Base-by-base conservation (phyloP, 2,113 vertebrate species). In the Dasyprocta punctata region DNA sequence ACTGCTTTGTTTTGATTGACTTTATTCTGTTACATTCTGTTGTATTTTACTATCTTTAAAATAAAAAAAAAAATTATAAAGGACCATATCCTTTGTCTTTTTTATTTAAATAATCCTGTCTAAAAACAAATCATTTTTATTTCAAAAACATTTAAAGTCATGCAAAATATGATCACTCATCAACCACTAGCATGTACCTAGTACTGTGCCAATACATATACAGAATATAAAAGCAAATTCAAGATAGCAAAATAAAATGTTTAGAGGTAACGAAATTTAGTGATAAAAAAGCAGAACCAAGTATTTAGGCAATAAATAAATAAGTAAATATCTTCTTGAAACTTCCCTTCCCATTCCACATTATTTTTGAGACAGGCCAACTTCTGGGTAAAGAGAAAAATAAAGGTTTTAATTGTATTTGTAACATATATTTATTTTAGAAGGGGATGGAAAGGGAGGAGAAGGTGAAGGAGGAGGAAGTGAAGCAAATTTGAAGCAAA, bases 261-360 rank as follows among this genome's bases (percentile, higher is more conserved):
- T 61, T 14, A 90, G 63, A 84, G 56, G 56, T 33, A 58, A 73
- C 44, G 9, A 38, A 86, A 87, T 17, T 17, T 44, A 86, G 20
- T 36, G 71, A 0, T 88, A 88, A 54, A 73, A 63, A 84, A 26
- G 77, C 56, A 16, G 6, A 4, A 12, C 38, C 38, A 65, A 60
- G 12, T 5, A 88, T 90, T 65, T 28, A 63, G 38, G n/a, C n/a
- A n/a, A n/a, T n/a, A n/a, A n/a, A n/a, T n/a, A n/a, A n/a, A n/a
- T n/a, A n/a, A n/a, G n/a, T n/a, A n/a, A n/a, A n/a, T 84, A 94
- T 83, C 16, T 14, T 96, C 89, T 52, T 41, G 47, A 36, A 95
- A 69, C 4, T 71, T 93, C 30, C 30, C 69, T 75, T 91, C 56
- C 20, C 4, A 86, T 5, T 54, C 17, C 13, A 86, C 5, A 80